phyloP scores from a whole-genome alignment of 2,113 vertebrate genomes.

The Cettia cetti region DNA sequence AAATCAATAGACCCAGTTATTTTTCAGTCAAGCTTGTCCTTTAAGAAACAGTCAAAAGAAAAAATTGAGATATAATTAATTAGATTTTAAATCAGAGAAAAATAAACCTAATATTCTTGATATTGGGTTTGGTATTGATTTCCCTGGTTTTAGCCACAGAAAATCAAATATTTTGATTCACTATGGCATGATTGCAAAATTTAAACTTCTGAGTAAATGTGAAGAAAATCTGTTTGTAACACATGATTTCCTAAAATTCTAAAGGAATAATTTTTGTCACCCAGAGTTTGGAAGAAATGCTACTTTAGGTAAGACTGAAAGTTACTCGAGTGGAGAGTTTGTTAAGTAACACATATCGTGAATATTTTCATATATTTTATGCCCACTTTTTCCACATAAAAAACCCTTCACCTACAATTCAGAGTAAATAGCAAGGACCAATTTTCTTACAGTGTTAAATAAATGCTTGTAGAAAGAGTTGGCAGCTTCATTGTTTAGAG shows the following conservation, averaged over 20 bases:
- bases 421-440: not conserved
- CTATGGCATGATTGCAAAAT: not conserved
- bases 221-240: not conserved
- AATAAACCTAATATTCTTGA: not conserved
- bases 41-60: not conserved
- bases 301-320: not conserved
- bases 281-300: not conserved
- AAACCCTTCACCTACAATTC: not conserved
- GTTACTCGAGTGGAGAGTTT: not conserved
- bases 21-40: not conserved
- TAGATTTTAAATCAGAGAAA: slow-evolving; percentile 1
- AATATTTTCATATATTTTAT: not conserved
- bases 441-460: not conserved
- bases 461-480: not conserved
- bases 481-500: not conserved
- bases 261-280: not conserved
- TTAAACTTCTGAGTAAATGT: not conserved
- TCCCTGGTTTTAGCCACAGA: not conserved
- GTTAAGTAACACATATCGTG: not conserved
- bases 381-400: not conserved
- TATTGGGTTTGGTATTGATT: slow-evolving; percentile 4
- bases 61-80: not conserved
- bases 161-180: not conserved
- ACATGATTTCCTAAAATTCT: not conserved
- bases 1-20: not conserved